phyloP scores from a whole-genome alignment of 2,888 invertebrate species.

The Punctoribates punctum region DNA sequence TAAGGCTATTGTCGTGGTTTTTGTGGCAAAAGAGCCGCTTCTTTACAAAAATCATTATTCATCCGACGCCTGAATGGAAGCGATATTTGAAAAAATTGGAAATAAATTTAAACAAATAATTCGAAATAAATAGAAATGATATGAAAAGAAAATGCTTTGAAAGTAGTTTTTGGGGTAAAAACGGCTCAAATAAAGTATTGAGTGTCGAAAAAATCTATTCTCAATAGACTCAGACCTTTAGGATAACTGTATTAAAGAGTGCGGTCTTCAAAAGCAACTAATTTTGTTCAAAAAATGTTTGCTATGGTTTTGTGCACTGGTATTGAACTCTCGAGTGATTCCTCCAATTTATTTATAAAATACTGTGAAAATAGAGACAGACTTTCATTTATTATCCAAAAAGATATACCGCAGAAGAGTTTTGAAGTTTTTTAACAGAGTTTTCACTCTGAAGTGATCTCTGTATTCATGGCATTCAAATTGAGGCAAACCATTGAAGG shows the following conservation, averaged over 20 bases:
- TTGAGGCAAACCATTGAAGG: conserved; percentile 13
- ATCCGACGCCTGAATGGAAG: no score
- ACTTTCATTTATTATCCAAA: conserved; percentile 29
- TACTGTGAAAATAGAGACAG: conserved; percentile 12
- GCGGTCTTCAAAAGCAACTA: conserved; percentile 28
- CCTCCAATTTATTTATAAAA: conserved; percentile 24
- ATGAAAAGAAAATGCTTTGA: not conserved
- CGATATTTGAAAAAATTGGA: no score
- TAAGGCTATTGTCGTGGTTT: no score
- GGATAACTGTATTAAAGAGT: conserved; percentile 12
- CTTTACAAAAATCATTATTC: no score
- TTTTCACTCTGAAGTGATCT: not conserved
- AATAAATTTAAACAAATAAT: not conserved
- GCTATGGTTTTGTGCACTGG: not conserved
- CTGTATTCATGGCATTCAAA: not conserved
- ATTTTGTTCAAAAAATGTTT: conserved; percentile 24
- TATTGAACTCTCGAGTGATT: conserved; percentile 20
- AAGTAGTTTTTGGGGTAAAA: no score
- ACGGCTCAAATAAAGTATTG: no score
- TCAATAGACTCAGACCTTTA: not conserved
- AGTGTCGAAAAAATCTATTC: not conserved
- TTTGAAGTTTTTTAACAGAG: not conserved
- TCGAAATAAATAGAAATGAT: not conserved
- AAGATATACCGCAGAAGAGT: conserved; percentile 16
- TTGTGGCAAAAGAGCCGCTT: no score